These are phyloP conservation scores for Hofmannophila pseudospretella DNA, from an alignment of 2,888 invertebrate genomes.

Conservation along the genomic window DNA sequence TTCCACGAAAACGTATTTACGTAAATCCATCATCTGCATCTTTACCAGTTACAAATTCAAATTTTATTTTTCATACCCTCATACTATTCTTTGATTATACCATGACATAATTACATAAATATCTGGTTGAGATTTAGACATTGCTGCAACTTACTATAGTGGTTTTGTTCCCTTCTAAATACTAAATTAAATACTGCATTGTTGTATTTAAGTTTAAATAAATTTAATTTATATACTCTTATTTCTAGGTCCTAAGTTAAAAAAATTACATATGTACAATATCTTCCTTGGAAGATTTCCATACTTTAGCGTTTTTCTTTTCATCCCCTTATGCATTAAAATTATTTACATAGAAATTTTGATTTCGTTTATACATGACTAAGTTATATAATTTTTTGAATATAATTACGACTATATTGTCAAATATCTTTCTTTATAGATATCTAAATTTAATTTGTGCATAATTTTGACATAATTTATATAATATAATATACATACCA, in stretches of 20 bases:
- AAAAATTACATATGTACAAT: conserved; percentile 17
- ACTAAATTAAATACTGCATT: background rate
- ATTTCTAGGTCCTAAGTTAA: no score
- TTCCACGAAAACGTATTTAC: no score
- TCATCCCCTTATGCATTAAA: conserved; percentile 21
- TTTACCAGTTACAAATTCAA: background rate
- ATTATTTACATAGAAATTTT: background rate
- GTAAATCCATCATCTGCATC: background rate
- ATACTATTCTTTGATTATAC: no score
- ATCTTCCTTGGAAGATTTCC: conserved; percentile 25
- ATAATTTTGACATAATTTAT: no score
- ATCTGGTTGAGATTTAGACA: no score
- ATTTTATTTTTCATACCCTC: background rate
- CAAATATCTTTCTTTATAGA: no score
- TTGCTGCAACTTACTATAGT: no score
- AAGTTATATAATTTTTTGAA: conserved; percentile 2
- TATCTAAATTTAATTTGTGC: conserved; percentile 4
- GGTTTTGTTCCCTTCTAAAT: no score
- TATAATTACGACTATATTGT: conserved; percentile 1
- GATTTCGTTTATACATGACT: background rate
- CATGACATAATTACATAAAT: no score
- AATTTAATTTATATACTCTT: no score
- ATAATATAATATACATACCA: no score
- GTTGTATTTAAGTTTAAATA: background rate
- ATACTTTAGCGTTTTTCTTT: conserved; percentile 24